These are phyloP conservation scores for Chionis minor DNA, from an alignment of 2,113 vertebrate genomes.

Conservation along the genomic window DNA sequence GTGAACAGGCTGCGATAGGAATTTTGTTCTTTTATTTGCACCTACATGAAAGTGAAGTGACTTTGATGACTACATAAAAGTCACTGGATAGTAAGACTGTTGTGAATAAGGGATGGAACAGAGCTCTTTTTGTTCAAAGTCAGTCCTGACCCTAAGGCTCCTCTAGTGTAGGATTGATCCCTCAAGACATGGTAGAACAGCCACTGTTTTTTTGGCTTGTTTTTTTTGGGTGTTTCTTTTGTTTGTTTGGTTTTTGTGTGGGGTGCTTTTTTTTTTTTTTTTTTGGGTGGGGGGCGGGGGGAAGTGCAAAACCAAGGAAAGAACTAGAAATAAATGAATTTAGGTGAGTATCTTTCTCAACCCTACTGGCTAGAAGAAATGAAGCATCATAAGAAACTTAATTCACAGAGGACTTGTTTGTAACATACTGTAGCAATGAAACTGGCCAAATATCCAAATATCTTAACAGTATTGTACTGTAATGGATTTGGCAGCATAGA, in stretches of 20 bases:
- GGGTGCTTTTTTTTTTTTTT: no score
- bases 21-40: neutral
- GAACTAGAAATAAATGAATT: neutral
- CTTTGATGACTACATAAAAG: neutral
- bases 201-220: no score
- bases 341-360: neutral
- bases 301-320: neutral
- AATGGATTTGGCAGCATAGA: neutral
- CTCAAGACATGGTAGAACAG: neutral
- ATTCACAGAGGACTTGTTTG: neutral
- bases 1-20: rapidly evolving
- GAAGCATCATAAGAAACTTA: neutral
- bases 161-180: neutral
- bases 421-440: neutral
- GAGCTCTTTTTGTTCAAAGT: neutral
- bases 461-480: neutral
- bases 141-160: neutral
- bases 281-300: no score
- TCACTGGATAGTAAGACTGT: neutral
- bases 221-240: no score
- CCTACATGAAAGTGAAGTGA: neutral
- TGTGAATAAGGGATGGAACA: neutral
- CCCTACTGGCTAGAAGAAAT: neutral
- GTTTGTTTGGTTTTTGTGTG: no score
- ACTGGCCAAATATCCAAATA: neutral